Percentiles rank a stretch among this genome's conserved stretches.
Evolutionary conservation across 2,113 vertebrate species (phyloP).

Genomic region (Globicephala melas): DNA sequence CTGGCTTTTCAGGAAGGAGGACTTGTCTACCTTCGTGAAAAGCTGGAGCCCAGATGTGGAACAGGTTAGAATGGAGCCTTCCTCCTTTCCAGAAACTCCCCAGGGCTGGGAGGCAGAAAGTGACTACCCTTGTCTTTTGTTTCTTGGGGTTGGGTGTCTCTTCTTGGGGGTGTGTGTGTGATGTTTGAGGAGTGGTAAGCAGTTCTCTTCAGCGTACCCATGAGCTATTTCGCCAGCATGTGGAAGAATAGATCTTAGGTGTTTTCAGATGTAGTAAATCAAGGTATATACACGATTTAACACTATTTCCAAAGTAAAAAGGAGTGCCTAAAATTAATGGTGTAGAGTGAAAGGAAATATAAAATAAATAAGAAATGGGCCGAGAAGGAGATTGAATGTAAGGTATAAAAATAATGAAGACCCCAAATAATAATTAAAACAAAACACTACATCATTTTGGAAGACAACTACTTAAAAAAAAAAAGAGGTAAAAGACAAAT

Average conservation of each 20-base stretch:
- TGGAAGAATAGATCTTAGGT: not conserved
- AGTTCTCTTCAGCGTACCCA: not conserved
- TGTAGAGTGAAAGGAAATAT: not conserved
- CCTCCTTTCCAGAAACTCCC: not conserved
- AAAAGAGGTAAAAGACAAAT: not conserved
- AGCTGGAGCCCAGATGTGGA: not conserved
- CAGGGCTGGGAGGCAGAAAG: not conserved
- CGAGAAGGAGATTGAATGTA: not conserved
- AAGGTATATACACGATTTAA: not conserved
- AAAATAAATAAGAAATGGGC: not conserved
- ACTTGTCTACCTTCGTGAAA: not conserved
- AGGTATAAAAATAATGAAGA: not conserved
- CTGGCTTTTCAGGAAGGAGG: not conserved
- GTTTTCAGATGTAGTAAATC: not conserved
- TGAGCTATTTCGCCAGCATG: not conserved
- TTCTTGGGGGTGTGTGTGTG: not conserved
- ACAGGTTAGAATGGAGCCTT: not conserved
- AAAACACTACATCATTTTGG: not conserved
- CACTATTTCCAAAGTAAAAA: not conserved
- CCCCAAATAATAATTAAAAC: not conserved
- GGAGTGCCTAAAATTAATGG: not conserved
- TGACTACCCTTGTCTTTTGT: not conserved
- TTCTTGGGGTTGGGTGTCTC: not conserved
- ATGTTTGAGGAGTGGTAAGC: not conserved
- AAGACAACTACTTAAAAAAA: not conserved